Evolutionary conservation across 1,140 invertebrate species (phyloP).

Genomic region (Littorina saxatilis): DNA sequence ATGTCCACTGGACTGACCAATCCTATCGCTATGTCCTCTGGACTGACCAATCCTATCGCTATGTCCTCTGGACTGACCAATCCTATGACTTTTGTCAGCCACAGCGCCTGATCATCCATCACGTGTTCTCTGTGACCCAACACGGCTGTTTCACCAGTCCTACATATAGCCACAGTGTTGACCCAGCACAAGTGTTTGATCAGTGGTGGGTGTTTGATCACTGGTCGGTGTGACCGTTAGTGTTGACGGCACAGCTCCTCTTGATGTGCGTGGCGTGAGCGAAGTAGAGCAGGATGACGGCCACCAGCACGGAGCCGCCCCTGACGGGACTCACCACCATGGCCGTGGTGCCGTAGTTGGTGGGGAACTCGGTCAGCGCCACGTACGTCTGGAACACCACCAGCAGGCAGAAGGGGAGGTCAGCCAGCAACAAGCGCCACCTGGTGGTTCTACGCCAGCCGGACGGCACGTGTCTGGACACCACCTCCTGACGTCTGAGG

Average conservation of each 20-base stretch:
- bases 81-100: too few species aligned
- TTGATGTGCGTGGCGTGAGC: constrained; percentile 21
- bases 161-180: too few species aligned
- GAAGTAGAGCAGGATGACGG: constrained; percentile 68
- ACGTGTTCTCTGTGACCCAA: too few species aligned
- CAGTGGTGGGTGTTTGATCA: too few species aligned
- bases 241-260: constrained; percentile 21
- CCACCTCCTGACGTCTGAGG: constrained; percentile 45
- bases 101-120: too few species aligned
- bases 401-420: constrained; percentile 77
- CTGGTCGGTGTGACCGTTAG: too few species aligned
- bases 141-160: too few species aligned
- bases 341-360: constrained; percentile 88
- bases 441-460: constrained; percentile 16
- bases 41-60: too few species aligned
- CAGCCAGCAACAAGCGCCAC: constrained; percentile 26
- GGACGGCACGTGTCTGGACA: constrained; percentile 15
- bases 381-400: constrained; percentile 84
- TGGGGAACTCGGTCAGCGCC: constrained; percentile 85
- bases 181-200: too few species aligned
- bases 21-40: too few species aligned
- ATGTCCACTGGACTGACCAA: too few species aligned
- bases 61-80: too few species aligned
- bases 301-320: constrained; percentile 86
- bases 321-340: constrained; percentile 86